Conservation (phyloP, 2,888 invertebrate species). For the Phytoseiulus persimilis region DNA sequence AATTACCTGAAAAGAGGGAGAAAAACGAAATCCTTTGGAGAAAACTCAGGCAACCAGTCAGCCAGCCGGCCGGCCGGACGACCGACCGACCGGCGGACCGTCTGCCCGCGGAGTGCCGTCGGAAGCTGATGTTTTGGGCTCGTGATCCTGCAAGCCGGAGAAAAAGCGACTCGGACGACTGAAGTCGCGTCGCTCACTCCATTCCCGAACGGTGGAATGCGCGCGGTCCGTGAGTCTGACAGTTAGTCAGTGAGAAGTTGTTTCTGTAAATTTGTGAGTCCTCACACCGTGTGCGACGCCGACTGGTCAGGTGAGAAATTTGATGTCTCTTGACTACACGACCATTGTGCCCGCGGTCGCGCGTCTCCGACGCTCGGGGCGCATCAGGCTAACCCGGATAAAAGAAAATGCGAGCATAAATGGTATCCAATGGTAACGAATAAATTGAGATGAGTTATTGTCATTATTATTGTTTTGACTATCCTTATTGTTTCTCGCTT, state of each 20-base stretch:
- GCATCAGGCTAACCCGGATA: not conserved
- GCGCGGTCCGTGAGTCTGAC: not conserved
- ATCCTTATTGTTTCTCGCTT: not conserved
- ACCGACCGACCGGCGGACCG: no score
- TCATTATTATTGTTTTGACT: not conserved
- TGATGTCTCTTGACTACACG: not conserved
- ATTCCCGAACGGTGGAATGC: not conserved
- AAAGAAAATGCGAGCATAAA: not conserved
- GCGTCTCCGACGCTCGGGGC: not conserved
- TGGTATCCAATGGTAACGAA: not conserved
- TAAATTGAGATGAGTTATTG: not conserved
- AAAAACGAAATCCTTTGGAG: not conserved
- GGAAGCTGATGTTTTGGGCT: not conserved
- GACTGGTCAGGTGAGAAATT: not conserved
- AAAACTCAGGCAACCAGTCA: not conserved
- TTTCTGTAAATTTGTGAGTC: not conserved
- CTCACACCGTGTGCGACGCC: not conserved
- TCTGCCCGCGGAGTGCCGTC: no score
- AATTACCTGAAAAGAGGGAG: not conserved
- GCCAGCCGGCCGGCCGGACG: not conserved
- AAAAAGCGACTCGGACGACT: no score
- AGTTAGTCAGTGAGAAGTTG: not conserved
- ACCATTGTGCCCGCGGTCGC: not conserved
- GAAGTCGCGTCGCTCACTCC: no score
- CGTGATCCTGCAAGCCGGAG: not conserved